phyloP scores from a whole-genome alignment of 2,797 vertebrate species.

The Hirundo rustica region DNA sequence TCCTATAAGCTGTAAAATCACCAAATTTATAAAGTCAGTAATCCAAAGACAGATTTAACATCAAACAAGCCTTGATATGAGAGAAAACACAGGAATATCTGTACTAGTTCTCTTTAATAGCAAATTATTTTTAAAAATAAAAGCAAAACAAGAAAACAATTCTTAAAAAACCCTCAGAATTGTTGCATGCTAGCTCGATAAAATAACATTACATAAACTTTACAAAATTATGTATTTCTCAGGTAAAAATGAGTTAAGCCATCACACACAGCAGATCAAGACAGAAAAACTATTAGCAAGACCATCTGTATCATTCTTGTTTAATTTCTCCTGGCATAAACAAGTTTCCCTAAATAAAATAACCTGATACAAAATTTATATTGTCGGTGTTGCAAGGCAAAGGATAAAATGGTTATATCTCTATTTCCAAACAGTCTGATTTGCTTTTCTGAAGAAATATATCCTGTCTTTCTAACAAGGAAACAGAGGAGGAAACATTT shows the following conservation, averaged over 20 bases:
- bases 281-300: not conserved
- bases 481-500: not conserved
- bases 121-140: not conserved
- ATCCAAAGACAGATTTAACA: not conserved
- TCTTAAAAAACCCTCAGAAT: not conserved
- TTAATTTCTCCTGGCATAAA: not conserved
- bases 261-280: not conserved
- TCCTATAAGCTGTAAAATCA: not conserved
- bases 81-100: not conserved
- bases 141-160: not conserved
- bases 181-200: not conserved
- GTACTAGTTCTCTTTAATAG: not conserved
- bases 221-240: not conserved
- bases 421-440: not conserved
- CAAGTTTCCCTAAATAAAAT: not conserved
- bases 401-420: not conserved
- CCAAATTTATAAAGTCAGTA: not conserved
- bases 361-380: not conserved
- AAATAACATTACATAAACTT: not conserved
- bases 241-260: not conserved
- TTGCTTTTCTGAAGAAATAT: not conserved
- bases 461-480: not conserved
- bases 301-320: not conserved
- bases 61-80: not conserved
- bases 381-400: not conserved